Evolutionary conservation across 1,140 invertebrate genomes (phyloP), one percentile per base, ranked within the genome.

Genomic region (Meloidogyne chitwoodi): DNA sequence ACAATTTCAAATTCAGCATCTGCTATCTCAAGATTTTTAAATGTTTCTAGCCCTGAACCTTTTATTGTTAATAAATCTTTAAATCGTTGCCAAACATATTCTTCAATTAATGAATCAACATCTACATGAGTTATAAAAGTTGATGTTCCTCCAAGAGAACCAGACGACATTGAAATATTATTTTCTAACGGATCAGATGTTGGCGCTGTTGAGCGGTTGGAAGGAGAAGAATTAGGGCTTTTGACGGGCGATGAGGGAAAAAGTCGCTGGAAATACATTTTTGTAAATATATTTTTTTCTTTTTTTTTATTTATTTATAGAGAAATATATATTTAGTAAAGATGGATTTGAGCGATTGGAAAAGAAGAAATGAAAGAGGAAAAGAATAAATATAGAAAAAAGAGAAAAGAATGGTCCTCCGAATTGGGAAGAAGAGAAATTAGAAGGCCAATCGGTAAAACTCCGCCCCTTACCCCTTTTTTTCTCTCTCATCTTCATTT

Each of bases 51-150:
- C 73, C 88, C 88, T 16, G 80, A 76, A 61, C 87, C 85, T n/a
- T 88, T 87, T 67, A 88, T 86, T 19, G 79, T 77, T 16, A 84
- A 77, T 8, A 87, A 85, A 56, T 85, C 83, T 41, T 83, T 75
- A 68, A 88, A 89, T 64, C 81, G 81, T 31, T 82, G 80, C 88
- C 87, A 88, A 0, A 88, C 88, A 87, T 89, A 89, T 27, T 84
- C 84, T 74, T 88, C 86, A 2, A 89, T 81, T 22, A 88, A 74
- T 24, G 85, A 80, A 77, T 89, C 88, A 0, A 89, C 79, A 76
- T 89, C 88, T 12, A 88, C 77, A 71, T 88, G 83, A 34, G 86
- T 68, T n/a, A 76, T 79, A 41, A 67, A 67, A 66, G 26, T 63
- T 62, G 69, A 29, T 26, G 61, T 19, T 31, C 63, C 24, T 31